phyloP scores from a whole-genome alignment of 2,113 vertebrate genomes.

The Carassius auratus region DNA sequence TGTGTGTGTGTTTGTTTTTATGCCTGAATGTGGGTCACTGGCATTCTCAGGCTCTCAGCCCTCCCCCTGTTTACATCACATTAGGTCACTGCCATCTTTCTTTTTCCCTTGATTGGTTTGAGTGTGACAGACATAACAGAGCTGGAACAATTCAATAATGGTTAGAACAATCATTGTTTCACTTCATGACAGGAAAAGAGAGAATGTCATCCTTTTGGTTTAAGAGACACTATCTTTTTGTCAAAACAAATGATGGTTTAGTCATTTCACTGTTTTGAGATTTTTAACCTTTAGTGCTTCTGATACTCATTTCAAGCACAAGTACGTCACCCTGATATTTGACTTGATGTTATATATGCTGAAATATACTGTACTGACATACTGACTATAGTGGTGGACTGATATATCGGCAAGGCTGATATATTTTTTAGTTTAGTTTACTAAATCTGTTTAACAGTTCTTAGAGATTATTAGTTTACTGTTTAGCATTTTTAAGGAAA shows the following conservation, averaged over 20 bases:
- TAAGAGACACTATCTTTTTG: background rate
- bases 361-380: too few species aligned
- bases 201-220: background rate
- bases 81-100: conserved; percentile 40
- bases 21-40: conserved; percentile 43
- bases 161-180: background rate
- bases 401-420: too few species aligned
- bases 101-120: background rate
- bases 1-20: conserved; percentile 8
- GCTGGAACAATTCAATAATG: conserved; percentile 2
- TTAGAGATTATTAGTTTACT: too few species aligned
- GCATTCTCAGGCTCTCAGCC: conserved; percentile 13
- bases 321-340: background rate
- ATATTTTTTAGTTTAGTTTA: background rate
- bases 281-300: background rate
- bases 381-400: too few species aligned
- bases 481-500: too few species aligned
- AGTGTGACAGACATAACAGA: background rate
- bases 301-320: background rate
- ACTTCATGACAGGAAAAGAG: background rate
- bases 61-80: conserved; percentile 38
- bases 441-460: background rate
- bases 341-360: too few species aligned
- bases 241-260: background rate
- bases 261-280: background rate